A percentile compares a stretch with the other conserved stretches of the same genome.
Evolutionary conservation across 2,113 vertebrate species (phyloP).

Genomic region (Brachypteracias leptosomus): DNA sequence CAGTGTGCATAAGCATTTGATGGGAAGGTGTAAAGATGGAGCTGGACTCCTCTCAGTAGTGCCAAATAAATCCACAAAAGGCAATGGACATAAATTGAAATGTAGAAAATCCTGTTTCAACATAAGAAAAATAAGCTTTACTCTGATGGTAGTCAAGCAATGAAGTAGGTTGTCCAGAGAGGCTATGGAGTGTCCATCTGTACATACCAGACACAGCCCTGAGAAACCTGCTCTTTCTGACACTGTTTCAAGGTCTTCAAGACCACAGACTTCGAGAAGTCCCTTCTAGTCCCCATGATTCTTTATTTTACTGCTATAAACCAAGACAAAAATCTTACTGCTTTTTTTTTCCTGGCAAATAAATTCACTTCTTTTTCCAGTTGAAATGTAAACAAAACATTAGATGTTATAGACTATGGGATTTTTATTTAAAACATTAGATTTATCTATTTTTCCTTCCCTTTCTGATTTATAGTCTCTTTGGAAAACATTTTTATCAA

Average conservation of each 20-base stretch:
- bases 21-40: not conserved
- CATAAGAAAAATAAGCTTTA: not conserved
- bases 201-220: not conserved
- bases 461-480: not conserved
- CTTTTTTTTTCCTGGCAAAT: not conserved
- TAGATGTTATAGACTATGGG: not conserved
- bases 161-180: not conserved
- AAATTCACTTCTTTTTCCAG: not conserved
- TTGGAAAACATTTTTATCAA: conserved; percentile 28
- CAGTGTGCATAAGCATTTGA: not conserved
- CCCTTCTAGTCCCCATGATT: not conserved
- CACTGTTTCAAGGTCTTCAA: not conserved
- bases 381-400: not conserved
- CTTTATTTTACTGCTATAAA: not conserved
- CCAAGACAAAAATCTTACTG: not conserved
- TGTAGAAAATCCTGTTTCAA: not conserved
- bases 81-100: not conserved
- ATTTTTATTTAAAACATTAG: not conserved
- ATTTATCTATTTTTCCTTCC: not conserved
- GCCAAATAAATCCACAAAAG: not conserved
- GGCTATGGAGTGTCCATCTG: not conserved
- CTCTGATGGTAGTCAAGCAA: not conserved
- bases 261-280: not conserved
- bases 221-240: not conserved
- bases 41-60: not conserved